A percentile compares a stretch with the other conserved stretches of the same genome.
These are phyloP conservation scores for Drosophila quinaria DNA, from an alignment of 2,888 invertebrate genomes.

Conservation along the genomic window DNA sequence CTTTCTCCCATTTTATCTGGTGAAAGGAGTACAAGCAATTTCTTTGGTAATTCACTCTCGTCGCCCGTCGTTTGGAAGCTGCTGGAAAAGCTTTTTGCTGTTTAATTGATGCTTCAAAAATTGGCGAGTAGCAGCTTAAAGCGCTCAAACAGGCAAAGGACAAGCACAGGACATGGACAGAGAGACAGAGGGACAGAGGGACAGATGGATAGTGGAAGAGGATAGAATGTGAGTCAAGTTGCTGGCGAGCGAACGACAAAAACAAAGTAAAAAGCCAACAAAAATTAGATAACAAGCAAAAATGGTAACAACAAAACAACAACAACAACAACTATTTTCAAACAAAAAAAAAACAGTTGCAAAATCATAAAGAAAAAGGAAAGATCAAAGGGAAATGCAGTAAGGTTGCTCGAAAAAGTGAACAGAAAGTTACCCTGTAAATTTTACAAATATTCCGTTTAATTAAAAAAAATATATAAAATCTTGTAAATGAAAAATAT, in stretches of 20 bases:
- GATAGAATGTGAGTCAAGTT: slow-evolving; percentile 35
- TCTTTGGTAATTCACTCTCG: slow-evolving; percentile 30
- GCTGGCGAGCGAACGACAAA: slow-evolving; percentile 6
- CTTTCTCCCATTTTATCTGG: not conserved
- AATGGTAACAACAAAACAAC: slow-evolving; percentile 24
- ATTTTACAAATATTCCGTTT: no score
- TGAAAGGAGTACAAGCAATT: not conserved
- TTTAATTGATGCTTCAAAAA: slow-evolving; percentile 67
- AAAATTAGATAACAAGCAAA: slow-evolving; percentile 54
- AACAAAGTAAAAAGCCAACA: slow-evolving; percentile 41
- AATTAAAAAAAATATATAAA: no score
- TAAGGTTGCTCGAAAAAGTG: not conserved
- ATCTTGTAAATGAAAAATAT: no score
- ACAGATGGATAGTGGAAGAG: no score
- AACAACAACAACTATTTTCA: not conserved
- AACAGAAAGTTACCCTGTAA: not conserved
- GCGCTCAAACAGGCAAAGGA: slow-evolving; percentile 21
- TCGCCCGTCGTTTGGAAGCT: slow-evolving; percentile 16
- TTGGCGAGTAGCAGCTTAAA: slow-evolving; percentile 45
- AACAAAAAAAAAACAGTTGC: slow-evolving; percentile 1
- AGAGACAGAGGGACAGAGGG: not conserved
- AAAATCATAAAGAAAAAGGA: not conserved
- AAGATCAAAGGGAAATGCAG: slow-evolving; percentile 6
- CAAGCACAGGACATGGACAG: not conserved
- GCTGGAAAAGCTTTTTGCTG: slow-evolving; percentile 49